phyloP scores from a whole-genome alignment of 2,797 vertebrate species.

The Schizopygopsis malacanthus region DNA sequence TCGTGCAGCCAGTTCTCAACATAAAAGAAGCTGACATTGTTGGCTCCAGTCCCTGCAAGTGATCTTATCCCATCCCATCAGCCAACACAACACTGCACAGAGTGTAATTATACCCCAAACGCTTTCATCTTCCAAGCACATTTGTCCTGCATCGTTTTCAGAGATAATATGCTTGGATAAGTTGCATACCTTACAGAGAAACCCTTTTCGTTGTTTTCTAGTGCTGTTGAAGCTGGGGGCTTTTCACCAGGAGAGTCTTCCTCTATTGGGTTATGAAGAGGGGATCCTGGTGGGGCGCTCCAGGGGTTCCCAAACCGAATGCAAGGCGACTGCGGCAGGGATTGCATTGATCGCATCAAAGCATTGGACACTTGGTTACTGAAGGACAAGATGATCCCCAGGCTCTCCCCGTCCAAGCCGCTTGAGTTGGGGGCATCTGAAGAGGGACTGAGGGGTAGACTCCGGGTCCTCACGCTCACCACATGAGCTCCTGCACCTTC shows the following conservation, averaged over 20 bases:
- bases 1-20: conserved; percentile 28
- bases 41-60: conserved; percentile 17
- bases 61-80: conserved; percentile 18
- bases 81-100: conserved; percentile 3
- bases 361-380: conserved; percentile 91
- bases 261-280: conserved; percentile 56
- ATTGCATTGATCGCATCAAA: conserved; percentile 86
- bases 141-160: conserved; percentile 11
- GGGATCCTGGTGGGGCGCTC: conserved; percentile 54
- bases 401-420: conserved; percentile 70
- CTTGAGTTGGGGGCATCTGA: conserved; percentile 68
- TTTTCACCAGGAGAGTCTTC: conserved; percentile 60
- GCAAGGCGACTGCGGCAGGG: conserved; percentile 72
- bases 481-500: conserved; percentile 39
- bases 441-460: conserved; percentile 78
- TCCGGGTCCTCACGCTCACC: conserved; percentile 77
- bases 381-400: conserved; percentile 86
- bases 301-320: conserved; percentile 64
- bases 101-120: conserved; percentile 24
- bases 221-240: not conserved
- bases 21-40: conserved; percentile 38
- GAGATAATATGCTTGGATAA: conserved; percentile 27
- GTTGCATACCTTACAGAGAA: conserved; percentile 90
- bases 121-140: conserved; percentile 6
- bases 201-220: conserved; percentile 75